These are phyloP conservation scores for Cyclura pinguis DNA, from an alignment of 2,797 vertebrate genomes.

Conservation along the genomic window DNA sequence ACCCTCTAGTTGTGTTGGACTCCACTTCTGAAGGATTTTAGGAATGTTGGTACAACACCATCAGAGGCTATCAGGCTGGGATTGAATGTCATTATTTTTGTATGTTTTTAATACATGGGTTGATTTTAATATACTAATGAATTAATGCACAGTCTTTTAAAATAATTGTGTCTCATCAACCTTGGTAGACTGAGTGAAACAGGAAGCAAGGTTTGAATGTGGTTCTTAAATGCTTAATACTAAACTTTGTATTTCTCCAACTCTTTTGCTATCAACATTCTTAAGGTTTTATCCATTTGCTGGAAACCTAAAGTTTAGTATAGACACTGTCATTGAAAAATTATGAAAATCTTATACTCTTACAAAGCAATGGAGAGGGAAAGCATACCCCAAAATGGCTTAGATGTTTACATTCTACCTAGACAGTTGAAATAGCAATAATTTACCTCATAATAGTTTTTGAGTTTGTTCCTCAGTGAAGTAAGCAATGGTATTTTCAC, in stretches of 20 bases:
- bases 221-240: constrained; percentile 1
- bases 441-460: constrained; percentile 7
- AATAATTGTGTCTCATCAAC: not conserved
- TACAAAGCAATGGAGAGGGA: not conserved
- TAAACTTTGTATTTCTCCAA: not conserved
- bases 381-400: constrained; percentile 4
- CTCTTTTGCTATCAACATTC: not conserved
- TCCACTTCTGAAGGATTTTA: not conserved
- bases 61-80: not conserved
- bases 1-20: no score
- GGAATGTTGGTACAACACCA: not conserved
- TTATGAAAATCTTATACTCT: not conserved
- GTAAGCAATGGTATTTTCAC: not conserved
- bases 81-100: constrained; percentile 7
- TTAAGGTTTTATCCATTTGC: not conserved
- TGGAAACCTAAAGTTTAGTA: not conserved
- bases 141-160: not conserved
- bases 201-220: not conserved
- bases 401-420: not conserved
- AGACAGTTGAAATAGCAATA: constrained; percentile 7
- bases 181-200: not conserved
- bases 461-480: not conserved
- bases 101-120: constrained; percentile 9
- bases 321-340: not conserved
- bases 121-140: constrained; percentile 7